phyloP scores from a whole-genome alignment of 2,113 vertebrate genomes.

The Corythornis madagascariensis region DNA sequence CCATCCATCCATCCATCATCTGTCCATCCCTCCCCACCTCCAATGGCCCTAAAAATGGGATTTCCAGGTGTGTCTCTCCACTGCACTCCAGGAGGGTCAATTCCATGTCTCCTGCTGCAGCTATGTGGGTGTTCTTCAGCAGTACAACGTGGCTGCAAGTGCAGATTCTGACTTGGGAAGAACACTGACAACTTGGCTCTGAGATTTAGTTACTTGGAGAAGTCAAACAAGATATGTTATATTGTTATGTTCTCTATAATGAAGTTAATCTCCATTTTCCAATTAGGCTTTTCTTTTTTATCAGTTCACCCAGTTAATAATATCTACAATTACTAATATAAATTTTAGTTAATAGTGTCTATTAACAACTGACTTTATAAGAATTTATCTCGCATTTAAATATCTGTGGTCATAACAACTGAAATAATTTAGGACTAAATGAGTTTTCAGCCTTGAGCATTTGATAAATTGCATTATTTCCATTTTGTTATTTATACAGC shows the following conservation, averaged over 20 bases:
- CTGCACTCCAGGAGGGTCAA: not conserved
- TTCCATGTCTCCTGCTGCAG: not conserved
- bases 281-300: slow-evolving; percentile 58
- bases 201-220: not conserved
- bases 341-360: slow-evolving; percentile 52
- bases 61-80: not conserved
- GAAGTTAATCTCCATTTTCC: slow-evolving; percentile 61
- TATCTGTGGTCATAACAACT: slow-evolving; percentile 60
- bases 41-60: not conserved
- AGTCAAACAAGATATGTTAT: not conserved
- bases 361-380: slow-evolving; percentile 36
- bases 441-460: slow-evolving; percentile 32
- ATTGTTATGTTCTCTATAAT: not conserved
- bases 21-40: not conserved
- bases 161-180: not conserved
- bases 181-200: not conserved
- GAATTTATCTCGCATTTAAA: slow-evolving; percentile 63
- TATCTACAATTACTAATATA: slow-evolving; percentile 47
- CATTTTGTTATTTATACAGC: not conserved
- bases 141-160: rapidly evolving
- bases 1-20: not conserved
- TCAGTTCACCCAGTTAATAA: slow-evolving; percentile 55
- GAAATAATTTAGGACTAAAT: slow-evolving; percentile 57
- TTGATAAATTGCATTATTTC: slow-evolving; percentile 16
- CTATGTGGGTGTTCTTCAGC: rapidly evolving